Base-by-base conservation (phyloP, 2,113 vertebrate species). In the Hymenochirus boettgeri region DNA sequence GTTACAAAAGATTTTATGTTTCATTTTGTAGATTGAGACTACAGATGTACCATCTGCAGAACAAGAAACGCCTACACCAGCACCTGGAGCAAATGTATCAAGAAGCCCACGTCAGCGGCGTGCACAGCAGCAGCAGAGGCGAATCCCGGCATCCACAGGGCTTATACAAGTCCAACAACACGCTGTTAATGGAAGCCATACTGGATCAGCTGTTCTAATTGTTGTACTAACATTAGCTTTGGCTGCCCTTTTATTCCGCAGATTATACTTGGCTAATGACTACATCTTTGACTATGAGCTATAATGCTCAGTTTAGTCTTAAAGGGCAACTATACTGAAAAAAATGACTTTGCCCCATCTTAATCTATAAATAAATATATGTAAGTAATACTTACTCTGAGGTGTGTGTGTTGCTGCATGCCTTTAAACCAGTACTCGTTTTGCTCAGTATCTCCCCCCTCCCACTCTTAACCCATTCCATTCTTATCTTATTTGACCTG, bases 251-350 rank as follows among this genome's bases (percentile, higher is more conserved):
- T 92, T 98, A 79, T 97, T 98, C 74, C 92, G 96, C 59, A 86
- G 96, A 69, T 90, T 98, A 82, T 99, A 90, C 77, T 76, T 97
- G 80, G 89, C 93, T 54, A 88, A 98, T 1, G 95, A 98, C 72
- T 95, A 94, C 74, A 86, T 94, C 74, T 95, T 99, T 71, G 89
- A 92, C 80, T 93, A 91, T 55, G 94, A 99, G 73, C 87, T 98
- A 53, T 99, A 86, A 92, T 55, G 69, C 42, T 52, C 27, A 57
- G 61, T 74, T 76, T 52, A 61, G 72, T 77, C 26, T 27, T n/a
- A n/a, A n/a, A n/a, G n/a, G n/a, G n/a, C n/a, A n/a, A n/a, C n/a
- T n/a, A n/a, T n/a, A n/a, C n/a, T n/a, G n/a, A n/a, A n/a, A n/a
- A n/a, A n/a, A n/a, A n/a, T n/a, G n/a, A n/a, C n/a, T n/a, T n/a